Evolutionary conservation across 2,113 vertebrate species (phyloP).

Genomic region (Poeciliopsis turrubarensis): DNA sequence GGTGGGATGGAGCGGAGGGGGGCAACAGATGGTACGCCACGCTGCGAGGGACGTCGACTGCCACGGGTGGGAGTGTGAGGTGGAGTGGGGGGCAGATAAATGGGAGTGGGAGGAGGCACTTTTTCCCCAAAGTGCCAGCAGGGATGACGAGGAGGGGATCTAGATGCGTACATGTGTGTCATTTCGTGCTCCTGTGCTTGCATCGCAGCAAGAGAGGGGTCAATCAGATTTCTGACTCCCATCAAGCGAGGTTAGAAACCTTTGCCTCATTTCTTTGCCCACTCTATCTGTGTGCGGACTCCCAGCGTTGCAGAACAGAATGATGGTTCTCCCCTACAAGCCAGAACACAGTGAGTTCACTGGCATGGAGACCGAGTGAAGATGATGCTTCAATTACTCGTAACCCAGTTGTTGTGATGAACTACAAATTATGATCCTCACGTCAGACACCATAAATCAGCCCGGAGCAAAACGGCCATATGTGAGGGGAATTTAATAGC

Average conservation of each 20-base stretch:
- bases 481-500: slow-evolving; percentile 64
- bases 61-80: slow-evolving; percentile 77
- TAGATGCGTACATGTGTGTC: slow-evolving; percentile 43
- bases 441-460: slow-evolving; percentile 64
- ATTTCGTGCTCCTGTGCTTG: slow-evolving; percentile 57
- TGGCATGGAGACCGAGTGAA: slow-evolving; percentile 26
- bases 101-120: slow-evolving; percentile 66
- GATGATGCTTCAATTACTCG: slow-evolving; percentile 65
- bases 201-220: slow-evolving; percentile 15
- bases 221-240: slow-evolving; percentile 52
- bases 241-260: slow-evolving; percentile 63
- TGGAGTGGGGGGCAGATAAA: slow-evolving; percentile 69
- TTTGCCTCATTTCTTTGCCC: slow-evolving; percentile 49
- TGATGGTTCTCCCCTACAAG: slow-evolving; percentile 37
- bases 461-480: slow-evolving; percentile 64
- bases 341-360: slow-evolving; percentile 53
- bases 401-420: slow-evolving; percentile 73
- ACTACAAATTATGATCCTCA: slow-evolving; percentile 60
- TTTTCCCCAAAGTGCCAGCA: slow-evolving; percentile 80
- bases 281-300: slow-evolving; percentile 40
- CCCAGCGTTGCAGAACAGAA: slow-evolving; percentile 14
- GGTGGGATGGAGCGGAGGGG: slow-evolving; percentile 35
- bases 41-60: slow-evolving; percentile 81
- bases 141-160: slow-evolving; percentile 71
- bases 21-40: slow-evolving; percentile 84